Evolutionary conservation across 92 coral and sea anemone genomes (phyloP), one percentile per base, ranked within the genome.

Genomic region (Ricordea florida): DNA sequence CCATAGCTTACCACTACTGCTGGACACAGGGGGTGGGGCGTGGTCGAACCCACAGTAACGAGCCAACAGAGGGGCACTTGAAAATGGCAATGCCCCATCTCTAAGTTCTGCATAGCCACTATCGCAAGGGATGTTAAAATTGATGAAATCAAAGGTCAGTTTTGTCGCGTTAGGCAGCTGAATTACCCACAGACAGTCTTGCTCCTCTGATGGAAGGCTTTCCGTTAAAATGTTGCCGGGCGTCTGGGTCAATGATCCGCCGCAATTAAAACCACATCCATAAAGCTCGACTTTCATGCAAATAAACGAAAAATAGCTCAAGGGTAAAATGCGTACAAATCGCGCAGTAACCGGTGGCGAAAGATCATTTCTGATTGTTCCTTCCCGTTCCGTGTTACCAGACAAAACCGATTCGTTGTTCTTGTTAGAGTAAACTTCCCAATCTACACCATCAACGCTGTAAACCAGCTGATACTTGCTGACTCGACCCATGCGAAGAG

Each of bases 251-350:
- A 92, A 62, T 3, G 74, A 69, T 0, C 89, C 97, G 13, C 98
- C 98, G 52, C 98, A 94, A 44, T 81, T 85, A 51, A 87, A 91
- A 11, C 63, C 51, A 16, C 98, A 94, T 0, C 98, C 98, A 66
- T 94, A 92, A 32, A 94, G 25, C 53, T 88, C 90, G 5, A 91
- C 15, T 46, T 68, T 76, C 90, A 94, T 76, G 56, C 98, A 94
- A n/a, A 85, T 49, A 18, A 80, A 85, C 34, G 89, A 57, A 37
- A 83, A 66, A 42, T 57, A 75, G 4, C 91, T 61, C 15, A 82
- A 46, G 18, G 97, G 97, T 46, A 78, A 84, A 21, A 94, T 71
- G 33, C 92, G 79, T 23, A 94, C 43, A 61, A 69, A 81, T 24
- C 90, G 83, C 13, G 97, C 85, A 34, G 89, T 82, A 25, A 91